A percentile compares a stretch with the other conserved stretches of the same genome.
phyloP scores from a whole-genome alignment of 2,888 invertebrate genomes.

The Lepidochrysops patricia region DNA sequence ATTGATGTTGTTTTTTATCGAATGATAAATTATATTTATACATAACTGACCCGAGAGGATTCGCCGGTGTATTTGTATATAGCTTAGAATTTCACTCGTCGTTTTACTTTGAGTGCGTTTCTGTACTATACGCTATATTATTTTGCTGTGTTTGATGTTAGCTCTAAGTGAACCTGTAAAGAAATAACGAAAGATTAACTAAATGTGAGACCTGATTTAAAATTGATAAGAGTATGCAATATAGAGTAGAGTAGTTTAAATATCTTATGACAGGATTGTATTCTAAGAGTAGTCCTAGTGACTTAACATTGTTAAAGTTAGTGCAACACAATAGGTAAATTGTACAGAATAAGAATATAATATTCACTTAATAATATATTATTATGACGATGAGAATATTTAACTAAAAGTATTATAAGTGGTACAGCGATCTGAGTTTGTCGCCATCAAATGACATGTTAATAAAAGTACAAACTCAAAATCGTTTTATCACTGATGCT shows the following conservation, averaged over 20 bases:
- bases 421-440: neutral
- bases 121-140: constrained; percentile 52
- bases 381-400: neutral
- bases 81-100: constrained; percentile 24
- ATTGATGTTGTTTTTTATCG: constrained; percentile 31
- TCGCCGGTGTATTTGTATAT: constrained; percentile 32
- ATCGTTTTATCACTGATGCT: neutral
- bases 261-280: neutral
- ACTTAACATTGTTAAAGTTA: neutral
- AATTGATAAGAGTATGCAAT: constrained; percentile 20
- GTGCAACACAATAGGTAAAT: neutral
- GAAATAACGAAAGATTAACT: constrained; percentile 12
- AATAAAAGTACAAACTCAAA: neutral
- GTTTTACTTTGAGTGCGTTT: constrained; percentile 36
- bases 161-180: constrained; percentile 33
- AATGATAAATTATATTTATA: constrained; percentile 40
- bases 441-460: neutral
- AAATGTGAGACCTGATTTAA: constrained; percentile 50
- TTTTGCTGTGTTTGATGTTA: constrained; percentile 69
- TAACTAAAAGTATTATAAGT: neutral
- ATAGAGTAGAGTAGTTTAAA: constrained; percentile 7
- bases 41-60: constrained; percentile 29
- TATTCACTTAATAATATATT: neutral
- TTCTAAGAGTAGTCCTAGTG: neutral
- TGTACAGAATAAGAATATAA: neutral